Conservation (phyloP, 2,888 invertebrate genomes). For the Lepidochrysops patricia region DNA sequence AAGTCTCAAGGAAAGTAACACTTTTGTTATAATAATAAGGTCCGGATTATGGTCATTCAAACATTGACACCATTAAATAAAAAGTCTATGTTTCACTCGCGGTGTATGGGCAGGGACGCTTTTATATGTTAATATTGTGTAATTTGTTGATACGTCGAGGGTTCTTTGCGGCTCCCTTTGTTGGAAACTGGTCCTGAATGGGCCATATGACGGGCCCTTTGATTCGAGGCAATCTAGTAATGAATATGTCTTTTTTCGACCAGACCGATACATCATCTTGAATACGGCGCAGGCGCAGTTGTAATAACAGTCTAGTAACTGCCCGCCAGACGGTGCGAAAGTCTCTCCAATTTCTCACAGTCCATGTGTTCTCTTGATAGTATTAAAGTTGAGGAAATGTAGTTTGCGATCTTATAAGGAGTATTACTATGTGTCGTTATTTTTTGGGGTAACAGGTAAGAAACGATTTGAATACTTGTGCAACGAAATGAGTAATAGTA, state of each 20-base stretch:
- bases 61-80: slow-evolving; percentile 55
- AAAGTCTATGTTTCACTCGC: slow-evolving; percentile 52
- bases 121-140: slow-evolving; percentile 69
- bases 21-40: slow-evolving; percentile 30
- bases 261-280: slow-evolving; percentile 55
- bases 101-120: slow-evolving; percentile 40
- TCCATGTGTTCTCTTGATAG: not conserved
- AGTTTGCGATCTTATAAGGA: slow-evolving; percentile 15
- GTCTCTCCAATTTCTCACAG: slow-evolving; percentile 28
- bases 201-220: slow-evolving; percentile 66
- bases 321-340: slow-evolving; percentile 26
- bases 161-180: slow-evolving; percentile 69
- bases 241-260: slow-evolving; percentile 43
- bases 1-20: slow-evolving; percentile 8
- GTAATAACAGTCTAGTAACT: slow-evolving; percentile 49
- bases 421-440: not conserved
- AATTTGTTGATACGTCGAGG: slow-evolving; percentile 72
- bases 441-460: slow-evolving; percentile 11
- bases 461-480: too few species aligned
- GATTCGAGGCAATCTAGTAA: slow-evolving; percentile 39
- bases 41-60: slow-evolving; percentile 38
- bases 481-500: too few species aligned
- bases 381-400: slow-evolving; percentile 11
- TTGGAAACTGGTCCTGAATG: slow-evolving; percentile 57
- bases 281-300: slow-evolving; percentile 48